Base-by-base conservation (phyloP, 2,113 vertebrate genomes). In the Thalassarche chlororhynchos region DNA sequence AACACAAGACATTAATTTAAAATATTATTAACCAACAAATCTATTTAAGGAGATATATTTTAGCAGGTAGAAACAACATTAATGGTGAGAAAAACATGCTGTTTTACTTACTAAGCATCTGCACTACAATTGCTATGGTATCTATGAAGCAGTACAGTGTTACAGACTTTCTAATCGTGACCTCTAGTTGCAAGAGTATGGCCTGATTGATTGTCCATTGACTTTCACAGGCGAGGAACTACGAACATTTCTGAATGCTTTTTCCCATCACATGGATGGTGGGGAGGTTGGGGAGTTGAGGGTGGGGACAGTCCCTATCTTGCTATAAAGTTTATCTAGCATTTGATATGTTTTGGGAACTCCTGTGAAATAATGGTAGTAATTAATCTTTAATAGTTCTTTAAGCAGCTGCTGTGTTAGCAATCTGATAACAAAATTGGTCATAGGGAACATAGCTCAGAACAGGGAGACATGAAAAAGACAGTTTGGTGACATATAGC, bases 1-100 rank as follows among this genome's bases (percentile, higher is more conserved):
- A 93, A 92, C 85, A 93, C 36, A 81, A 72, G 61, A 38, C 54
- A 68, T 89, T 84, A 88, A 77, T 92, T 89, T 85, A 84, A 90
- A 86, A 83, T 79, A 79, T 77, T 91, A 78, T 36, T 71, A 93
- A 69, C 74, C n/a, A 94, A 88, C 31, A 93, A 36, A 52, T 85
- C 46, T 90, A n/a, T 92, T 85, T 90, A 55, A 88, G 93, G 58
- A 75, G 26, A 44, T 81, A 34, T 17, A 62, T 80, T 89, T 96
- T 80, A 90, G 32, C 38, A 62, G 31, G 36, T 82, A 85, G 77
- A 70, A 91, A 54, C 47, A 46, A 51, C 32, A 55, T 25, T 62
- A 87, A 38, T 23, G 6, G 38, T 40, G 64, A 94, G 62, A 58
- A 83, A 86, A 91, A 40, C 38, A 46, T 9, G 20, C 49, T 90